Percentiles rank a stretch among this genome's conserved stretches.
These are phyloP conservation scores for Scrobipalpa atriplicella DNA, from an alignment of 2,888 invertebrate genomes.

Conservation along the genomic window DNA sequence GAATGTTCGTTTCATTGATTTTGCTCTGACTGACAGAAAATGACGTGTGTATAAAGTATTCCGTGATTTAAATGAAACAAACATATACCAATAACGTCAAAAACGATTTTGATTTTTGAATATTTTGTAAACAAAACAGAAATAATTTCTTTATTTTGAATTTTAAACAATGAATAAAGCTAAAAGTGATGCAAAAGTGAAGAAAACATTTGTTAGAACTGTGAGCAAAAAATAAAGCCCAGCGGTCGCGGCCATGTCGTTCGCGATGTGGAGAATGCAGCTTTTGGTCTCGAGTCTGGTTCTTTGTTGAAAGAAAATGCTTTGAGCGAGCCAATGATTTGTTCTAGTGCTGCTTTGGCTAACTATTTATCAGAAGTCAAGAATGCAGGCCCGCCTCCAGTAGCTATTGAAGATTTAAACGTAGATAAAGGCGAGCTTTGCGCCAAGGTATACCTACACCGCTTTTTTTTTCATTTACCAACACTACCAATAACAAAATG, in stretches of 20 bases:
- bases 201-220: conserved; percentile 68
- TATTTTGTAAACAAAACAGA: conserved; percentile 20
- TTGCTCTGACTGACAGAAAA: too few species aligned
- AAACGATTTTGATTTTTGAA: background rate
- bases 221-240: conserved; percentile 54
- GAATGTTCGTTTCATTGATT: background rate
- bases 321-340: conserved; percentile 60
- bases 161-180: conserved; percentile 53
- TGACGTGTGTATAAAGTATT: too few species aligned
- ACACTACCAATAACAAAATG: too few species aligned
- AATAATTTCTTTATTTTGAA: background rate
- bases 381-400: conserved; percentile 45
- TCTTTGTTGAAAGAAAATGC: conserved; percentile 50
- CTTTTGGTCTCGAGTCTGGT: conserved; percentile 32
- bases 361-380: conserved; percentile 63
- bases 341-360: conserved; percentile 68
- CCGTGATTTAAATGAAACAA: conserved; percentile 3
- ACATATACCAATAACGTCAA: conserved; percentile 16
- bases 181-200: conserved; percentile 64
- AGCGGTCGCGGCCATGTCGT: conserved; percentile 45
- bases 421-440: conserved; percentile 50
- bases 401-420: conserved; percentile 50
- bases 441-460: conserved; percentile 66
- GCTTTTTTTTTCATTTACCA: too few species aligned
- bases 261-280: conserved; percentile 48